A percentile compares a stretch with the other conserved stretches of the same genome.
These are phyloP conservation scores for Muscina levida DNA, from an alignment of 2,888 invertebrate species.

Conservation along the genomic window DNA sequence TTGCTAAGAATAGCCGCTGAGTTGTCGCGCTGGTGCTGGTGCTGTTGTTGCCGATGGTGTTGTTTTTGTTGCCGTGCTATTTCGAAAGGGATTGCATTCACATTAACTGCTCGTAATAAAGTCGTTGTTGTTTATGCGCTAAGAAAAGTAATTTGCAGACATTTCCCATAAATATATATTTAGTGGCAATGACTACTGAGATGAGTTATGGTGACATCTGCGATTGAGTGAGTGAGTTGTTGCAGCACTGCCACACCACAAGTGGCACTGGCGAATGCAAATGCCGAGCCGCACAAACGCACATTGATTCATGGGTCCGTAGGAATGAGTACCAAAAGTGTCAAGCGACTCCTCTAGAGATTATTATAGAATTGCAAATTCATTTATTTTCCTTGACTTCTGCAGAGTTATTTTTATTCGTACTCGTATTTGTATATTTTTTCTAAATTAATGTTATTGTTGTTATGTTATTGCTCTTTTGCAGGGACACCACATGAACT, in stretches of 20 bases:
- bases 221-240: slow-evolving; percentile 26
- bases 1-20: background rate
- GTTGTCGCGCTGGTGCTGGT: background rate
- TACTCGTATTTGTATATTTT: slow-evolving; percentile 4
- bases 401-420: background rate
- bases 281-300: background rate
- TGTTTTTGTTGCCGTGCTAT: background rate
- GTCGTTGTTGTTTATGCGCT: slow-evolving; percentile 30
- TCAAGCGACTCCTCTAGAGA: slow-evolving; percentile 25
- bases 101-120: slow-evolving; percentile 35
- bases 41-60: background rate
- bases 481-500: slow-evolving; percentile 69
- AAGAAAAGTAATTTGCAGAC: slow-evolving; percentile 11
- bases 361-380: slow-evolving; percentile 16
- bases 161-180: slow-evolving; percentile 20
- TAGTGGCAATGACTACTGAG: slow-evolving; percentile 29
- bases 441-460: background rate
- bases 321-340: slow-evolving; percentile 18
- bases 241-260: slow-evolving; percentile 20
- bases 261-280: background rate
- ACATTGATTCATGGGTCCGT: too few species aligned
- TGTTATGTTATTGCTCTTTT: slow-evolving; percentile 53
- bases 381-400: slow-evolving; percentile 5
- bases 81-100: slow-evolving; percentile 19
- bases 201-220: slow-evolving; percentile 39